phyloP scores from a whole-genome alignment of 2,113 vertebrate species.

The Hippolais icterina region DNA sequence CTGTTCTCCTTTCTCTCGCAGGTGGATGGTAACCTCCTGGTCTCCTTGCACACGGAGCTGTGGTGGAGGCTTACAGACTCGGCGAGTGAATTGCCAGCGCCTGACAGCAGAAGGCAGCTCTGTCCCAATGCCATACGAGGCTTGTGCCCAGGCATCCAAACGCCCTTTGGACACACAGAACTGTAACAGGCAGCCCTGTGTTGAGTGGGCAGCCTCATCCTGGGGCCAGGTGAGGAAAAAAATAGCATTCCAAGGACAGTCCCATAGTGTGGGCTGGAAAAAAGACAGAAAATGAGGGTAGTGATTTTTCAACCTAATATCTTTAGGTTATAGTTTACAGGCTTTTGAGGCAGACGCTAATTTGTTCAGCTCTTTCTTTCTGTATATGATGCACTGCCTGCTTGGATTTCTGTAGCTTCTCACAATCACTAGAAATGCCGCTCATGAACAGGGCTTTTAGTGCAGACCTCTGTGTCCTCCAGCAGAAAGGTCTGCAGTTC shows the following conservation, averaged over 20 bases:
- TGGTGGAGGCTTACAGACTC: slow-evolving; percentile 85
- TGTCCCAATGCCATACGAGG: slow-evolving; percentile 60
- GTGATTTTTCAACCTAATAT: neutral
- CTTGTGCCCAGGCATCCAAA: slow-evolving; percentile 74
- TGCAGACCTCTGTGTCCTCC: neutral
- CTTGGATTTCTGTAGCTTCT: neutral
- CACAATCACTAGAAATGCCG: neutral
- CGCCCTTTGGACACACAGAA: slow-evolving; percentile 80
- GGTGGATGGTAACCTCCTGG: slow-evolving; percentile 91
- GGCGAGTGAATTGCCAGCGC: slow-evolving; percentile 84
- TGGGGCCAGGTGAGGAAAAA: slow-evolving; percentile 85
- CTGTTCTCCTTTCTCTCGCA: neutral
- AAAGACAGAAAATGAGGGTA: neutral
- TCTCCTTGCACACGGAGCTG: slow-evolving; percentile 86
- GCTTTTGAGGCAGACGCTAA: neutral
- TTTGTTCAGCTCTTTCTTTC: neutral
- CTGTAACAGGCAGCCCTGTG: slow-evolving; percentile 84
- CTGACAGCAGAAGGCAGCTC: slow-evolving; percentile 72
- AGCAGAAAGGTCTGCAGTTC: neutral
- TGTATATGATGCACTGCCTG: neutral
- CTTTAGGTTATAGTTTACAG: neutral
- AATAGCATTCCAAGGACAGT: neutral
- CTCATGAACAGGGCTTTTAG: neutral
- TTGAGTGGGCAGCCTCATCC: slow-evolving; percentile 80
- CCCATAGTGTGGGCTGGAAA: neutral